phyloP scores from a whole-genome alignment of 2,113 vertebrate genomes.

The Amphiprion percula region DNA sequence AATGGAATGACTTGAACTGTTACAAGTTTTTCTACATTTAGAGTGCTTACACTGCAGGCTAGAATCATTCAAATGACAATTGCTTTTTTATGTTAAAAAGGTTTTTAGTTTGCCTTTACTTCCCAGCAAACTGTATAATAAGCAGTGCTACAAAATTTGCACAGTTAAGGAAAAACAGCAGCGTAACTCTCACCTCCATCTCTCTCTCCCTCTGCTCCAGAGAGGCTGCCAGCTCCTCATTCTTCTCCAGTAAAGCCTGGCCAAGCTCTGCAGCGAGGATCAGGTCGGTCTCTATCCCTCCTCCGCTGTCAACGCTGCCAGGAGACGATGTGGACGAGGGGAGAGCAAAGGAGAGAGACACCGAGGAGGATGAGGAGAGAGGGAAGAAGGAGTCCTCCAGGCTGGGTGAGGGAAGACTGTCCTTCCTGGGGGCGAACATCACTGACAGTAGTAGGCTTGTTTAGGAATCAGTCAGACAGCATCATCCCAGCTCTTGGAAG shows the following conservation, averaged over 20 bases:
- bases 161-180: neutral
- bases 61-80: neutral
- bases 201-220: constrained; percentile 78
- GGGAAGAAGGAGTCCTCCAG: constrained; percentile 86
- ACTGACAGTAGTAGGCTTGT: neutral
- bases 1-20: neutral
- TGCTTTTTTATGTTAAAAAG: neutral
- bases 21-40: neutral
- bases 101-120: neutral
- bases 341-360: constrained; percentile 70
- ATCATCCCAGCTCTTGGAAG: constrained; percentile 1
- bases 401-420: constrained; percentile 80
- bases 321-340: constrained; percentile 55
- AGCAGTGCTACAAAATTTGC: neutral
- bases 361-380: constrained; percentile 78
- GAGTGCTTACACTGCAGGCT: neutral
- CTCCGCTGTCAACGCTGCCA: constrained; percentile 50
- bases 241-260: constrained; percentile 86
- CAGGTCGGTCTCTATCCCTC: constrained; percentile 82
- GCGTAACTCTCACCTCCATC: constrained; percentile 76
- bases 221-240: constrained; percentile 80
- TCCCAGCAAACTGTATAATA: neutral
- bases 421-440: constrained; percentile 80
- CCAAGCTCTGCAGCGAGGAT: constrained; percentile 87
- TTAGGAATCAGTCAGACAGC: constrained; percentile 35